These are phyloP conservation scores for Cyprinus carpio DNA, from an alignment of 2,113 vertebrate species.

Conservation along the genomic window DNA sequence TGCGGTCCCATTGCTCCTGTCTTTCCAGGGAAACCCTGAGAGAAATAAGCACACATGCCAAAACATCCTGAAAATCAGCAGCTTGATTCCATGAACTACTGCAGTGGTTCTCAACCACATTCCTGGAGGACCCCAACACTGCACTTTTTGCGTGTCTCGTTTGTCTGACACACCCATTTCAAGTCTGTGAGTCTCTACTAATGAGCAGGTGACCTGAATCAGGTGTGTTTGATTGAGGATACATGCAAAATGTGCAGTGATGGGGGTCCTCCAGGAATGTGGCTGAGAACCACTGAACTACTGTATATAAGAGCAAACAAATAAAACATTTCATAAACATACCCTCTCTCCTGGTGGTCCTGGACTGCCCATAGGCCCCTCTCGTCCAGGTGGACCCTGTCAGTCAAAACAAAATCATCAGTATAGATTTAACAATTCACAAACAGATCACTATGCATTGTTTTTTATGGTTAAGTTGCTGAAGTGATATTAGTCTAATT, in stretches of 20 bases:
- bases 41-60: constrained; percentile 37
- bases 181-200: too few relatives aligned
- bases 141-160: too few relatives aligned
- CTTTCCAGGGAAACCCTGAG: constrained; percentile 84
- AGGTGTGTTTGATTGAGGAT: too few relatives aligned
- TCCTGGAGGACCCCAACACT: too few relatives aligned
- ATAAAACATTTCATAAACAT: background rate
- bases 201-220: too few relatives aligned
- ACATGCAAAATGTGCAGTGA: too few relatives aligned
- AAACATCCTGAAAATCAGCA: background rate
- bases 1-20: constrained; percentile 80
- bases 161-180: too few relatives aligned
- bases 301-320: background rate
- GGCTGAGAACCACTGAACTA: too few relatives aligned
- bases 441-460: background rate
- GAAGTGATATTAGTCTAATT: too few relatives aligned
- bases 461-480: too few relatives aligned
- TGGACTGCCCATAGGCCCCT: constrained; percentile 69
- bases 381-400: constrained; percentile 78
- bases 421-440: background rate
- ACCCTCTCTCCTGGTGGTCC: constrained; percentile 79
- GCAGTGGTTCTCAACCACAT: too few relatives aligned
- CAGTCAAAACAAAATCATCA: constrained; percentile 17
- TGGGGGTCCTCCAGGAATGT: too few relatives aligned
- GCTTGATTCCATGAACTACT: background rate